Evolutionary conservation across 1,140 invertebrate genomes (phyloP), one percentile per base, ranked within the genome.

Genomic region (Rhagoletis zephyria): DNA sequence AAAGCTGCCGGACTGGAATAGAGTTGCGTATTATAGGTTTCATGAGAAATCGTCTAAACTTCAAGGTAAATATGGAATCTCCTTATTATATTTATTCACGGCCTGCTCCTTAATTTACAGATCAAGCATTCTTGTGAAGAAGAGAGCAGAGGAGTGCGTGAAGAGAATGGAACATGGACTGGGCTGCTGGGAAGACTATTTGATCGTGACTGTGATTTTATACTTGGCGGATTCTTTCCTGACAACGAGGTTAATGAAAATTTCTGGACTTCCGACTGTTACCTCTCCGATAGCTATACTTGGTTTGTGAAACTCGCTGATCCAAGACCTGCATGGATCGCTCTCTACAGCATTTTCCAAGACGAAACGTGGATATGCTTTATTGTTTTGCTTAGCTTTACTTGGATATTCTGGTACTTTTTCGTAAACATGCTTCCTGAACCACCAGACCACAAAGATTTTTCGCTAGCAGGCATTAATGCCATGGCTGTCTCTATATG

Each of bases 151-250:
- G 94, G 94, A 4, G 94, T 94, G 89, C 51, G 90, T 30, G 87
- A 90, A 7, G 65, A 85, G 16, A 6, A 88, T 6, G 94, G 94
- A 90, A 89, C 90, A 4, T 95, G 94, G 94, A 91, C 91, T 48
- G 94, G 94, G 0, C 90, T 93, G n/a, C 89, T 94, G 60, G 92
- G 90, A 1, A 88, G 92, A 12, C 65, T 95, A 0, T 87, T 88
- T 12, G 88, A 90, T 0, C 93, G 92, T 85, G 91, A 93, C 87
- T 94, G 93, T 3, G 92, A 94, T 42, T 92, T 95, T 3, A 89
- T 94, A 5, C 88, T 94, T 12, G 94, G 94, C 3, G 94, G 93
- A 56, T 94, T 93, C 87, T 94, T 93, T 90, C 94, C 94, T 30
- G 94, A 95, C 89, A 94, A 94, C 87, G 94, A 94, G 88, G 93